phyloP scores from a whole-genome alignment of 2,113 vertebrate genomes.

The Oncorhynchus gorbuscha region DNA sequence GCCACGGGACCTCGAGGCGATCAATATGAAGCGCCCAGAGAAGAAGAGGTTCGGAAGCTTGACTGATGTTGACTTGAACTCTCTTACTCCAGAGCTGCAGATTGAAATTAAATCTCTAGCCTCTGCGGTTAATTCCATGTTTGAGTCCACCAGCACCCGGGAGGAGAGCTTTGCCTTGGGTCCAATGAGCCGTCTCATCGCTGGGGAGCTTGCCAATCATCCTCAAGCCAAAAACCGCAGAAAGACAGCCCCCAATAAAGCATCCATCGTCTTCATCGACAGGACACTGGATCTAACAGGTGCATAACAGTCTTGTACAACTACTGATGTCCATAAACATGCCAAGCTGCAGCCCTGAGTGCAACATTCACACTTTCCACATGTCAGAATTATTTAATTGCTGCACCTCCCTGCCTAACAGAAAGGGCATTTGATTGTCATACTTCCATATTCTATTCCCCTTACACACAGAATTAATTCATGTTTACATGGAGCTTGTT shows the following conservation, averaged over 20 bases:
- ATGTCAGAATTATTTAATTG: too few relatives aligned
- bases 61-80: slow-evolving; percentile 76
- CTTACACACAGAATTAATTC: too few relatives aligned
- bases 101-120: slow-evolving; percentile 76
- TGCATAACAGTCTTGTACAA: slow-evolving; percentile 42
- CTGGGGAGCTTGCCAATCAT: slow-evolving; percentile 83
- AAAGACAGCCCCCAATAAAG: slow-evolving; percentile 77
- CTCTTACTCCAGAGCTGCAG: slow-evolving; percentile 77
- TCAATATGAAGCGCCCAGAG: slow-evolving; percentile 74
- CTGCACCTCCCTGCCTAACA: too few relatives aligned
- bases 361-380: too few relatives aligned
- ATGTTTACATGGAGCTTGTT: not conserved
- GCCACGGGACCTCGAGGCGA: slow-evolving; percentile 69
- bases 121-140: slow-evolving; percentile 77
- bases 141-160: slow-evolving; percentile 76
- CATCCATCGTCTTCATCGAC: slow-evolving; percentile 90
- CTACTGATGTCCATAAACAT: too few relatives aligned
- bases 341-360: too few relatives aligned
- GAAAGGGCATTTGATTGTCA: too few relatives aligned
- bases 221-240: slow-evolving; percentile 83
- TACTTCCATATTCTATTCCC: too few relatives aligned
- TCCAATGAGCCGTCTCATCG: slow-evolving; percentile 82
- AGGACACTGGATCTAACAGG: slow-evolving; percentile 91
- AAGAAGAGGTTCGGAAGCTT: slow-evolving; percentile 77
- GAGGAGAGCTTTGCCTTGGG: slow-evolving; percentile 94